These are phyloP conservation scores for Sarcophaga subvicina DNA, from an alignment of 2,888 invertebrate species.

Conservation along the genomic window DNA sequence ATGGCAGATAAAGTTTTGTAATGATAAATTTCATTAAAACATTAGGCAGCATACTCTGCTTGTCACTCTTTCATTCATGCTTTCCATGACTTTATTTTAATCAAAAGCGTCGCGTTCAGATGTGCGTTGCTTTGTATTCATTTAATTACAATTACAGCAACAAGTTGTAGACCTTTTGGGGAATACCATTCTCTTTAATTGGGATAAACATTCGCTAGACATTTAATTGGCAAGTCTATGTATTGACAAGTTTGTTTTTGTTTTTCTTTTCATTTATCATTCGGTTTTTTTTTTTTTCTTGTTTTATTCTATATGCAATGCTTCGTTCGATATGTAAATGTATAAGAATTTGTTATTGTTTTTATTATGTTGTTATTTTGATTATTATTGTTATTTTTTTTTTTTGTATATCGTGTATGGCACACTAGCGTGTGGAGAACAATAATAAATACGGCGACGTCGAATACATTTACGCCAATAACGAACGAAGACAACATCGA, in stretches of 20 bases:
- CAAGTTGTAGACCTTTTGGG: not conserved
- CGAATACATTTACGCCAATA: not conserved
- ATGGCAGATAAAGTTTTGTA: too few relatives aligned
- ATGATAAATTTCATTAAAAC: too few relatives aligned
- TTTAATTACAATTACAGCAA: not conserved
- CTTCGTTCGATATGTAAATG: constrained; percentile 42
- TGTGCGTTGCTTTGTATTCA: too few relatives aligned
- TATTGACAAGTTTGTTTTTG: constrained; percentile 28
- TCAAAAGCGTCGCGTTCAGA: too few relatives aligned
- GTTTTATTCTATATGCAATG: not conserved
- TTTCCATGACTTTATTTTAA: too few relatives aligned
- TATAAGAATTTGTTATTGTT: constrained; percentile 18
- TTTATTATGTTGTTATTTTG: constrained; percentile 17
- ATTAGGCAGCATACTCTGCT: too few relatives aligned
- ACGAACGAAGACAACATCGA: constrained; percentile 40
- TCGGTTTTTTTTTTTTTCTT: not conserved
- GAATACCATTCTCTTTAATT: not conserved
- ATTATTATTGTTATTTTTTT: constrained; percentile 3
- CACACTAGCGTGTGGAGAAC: constrained; percentile 25
- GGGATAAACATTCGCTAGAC: constrained; percentile 11
- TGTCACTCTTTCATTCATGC: too few relatives aligned
- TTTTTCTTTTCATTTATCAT: not conserved
- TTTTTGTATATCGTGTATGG: constrained; percentile 13
- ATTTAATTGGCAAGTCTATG: constrained; percentile 1
- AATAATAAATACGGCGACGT: constrained; percentile 30